A percentile compares a stretch with the other conserved stretches of the same genome.
These are phyloP conservation scores for Ficedula albicollis DNA, from an alignment of 2,797 vertebrate genomes.

Conservation along the genomic window DNA sequence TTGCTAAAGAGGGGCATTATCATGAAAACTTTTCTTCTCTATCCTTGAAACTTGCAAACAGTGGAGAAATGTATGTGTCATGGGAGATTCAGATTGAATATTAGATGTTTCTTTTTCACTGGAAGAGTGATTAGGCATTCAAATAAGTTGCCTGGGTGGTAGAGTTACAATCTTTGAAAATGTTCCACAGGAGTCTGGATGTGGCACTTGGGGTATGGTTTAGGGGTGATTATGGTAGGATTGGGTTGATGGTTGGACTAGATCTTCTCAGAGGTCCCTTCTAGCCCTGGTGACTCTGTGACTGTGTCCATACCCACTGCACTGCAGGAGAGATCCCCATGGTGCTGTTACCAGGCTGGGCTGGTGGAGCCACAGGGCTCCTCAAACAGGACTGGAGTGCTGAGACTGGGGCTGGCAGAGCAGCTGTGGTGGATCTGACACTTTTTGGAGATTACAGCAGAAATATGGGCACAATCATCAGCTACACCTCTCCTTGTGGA, in stretches of 20 bases:
- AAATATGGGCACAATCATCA: accelerated
- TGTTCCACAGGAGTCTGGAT: neutral
- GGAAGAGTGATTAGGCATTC: neutral
- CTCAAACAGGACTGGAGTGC: neutral
- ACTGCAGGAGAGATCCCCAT: accelerated
- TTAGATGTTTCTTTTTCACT: neutral
- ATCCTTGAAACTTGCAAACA: neutral
- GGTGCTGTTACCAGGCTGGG: neutral
- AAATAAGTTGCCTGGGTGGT: neutral
- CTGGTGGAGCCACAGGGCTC: neutral
- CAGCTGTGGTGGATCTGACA: neutral
- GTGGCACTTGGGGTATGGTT: neutral
- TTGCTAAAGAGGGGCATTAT: neutral
- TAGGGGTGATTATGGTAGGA: neutral
- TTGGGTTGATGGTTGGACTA: neutral
- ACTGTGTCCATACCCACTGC: accelerated
- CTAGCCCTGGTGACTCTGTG: neutral
- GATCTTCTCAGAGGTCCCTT: neutral
- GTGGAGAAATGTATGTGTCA: neutral
- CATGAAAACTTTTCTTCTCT: neutral
- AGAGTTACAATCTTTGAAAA: neutral
- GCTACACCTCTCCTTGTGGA: neutral
- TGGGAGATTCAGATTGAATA: neutral
- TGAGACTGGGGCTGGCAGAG: neutral
- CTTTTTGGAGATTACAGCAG: neutral